Evolutionary conservation across 2,113 vertebrate genomes (phyloP).

Genomic region (Apodemus speciosus): DNA sequence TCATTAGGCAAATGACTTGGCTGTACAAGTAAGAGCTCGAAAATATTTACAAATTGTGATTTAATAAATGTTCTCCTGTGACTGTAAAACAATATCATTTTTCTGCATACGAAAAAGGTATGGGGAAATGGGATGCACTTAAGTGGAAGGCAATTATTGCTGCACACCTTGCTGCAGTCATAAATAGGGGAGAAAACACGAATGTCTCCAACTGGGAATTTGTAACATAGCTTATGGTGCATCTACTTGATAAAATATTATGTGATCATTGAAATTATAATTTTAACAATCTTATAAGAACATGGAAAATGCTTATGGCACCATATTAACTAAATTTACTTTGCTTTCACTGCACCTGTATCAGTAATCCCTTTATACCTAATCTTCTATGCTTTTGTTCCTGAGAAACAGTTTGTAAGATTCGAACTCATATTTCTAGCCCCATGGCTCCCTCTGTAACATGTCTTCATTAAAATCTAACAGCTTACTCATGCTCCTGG

Average conservation of each 20-base stretch:
- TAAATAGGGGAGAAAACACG: neutral
- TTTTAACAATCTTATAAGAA: constrained; percentile 63
- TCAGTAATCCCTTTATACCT: constrained; percentile 61
- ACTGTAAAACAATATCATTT: neutral
- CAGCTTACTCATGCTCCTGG: constrained; percentile 32
- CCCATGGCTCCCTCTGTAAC: constrained; percentile 55
- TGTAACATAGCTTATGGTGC: neutral
- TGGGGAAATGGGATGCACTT: neutral
- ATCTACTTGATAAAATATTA: constrained; percentile 45
- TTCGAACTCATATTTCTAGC: constrained; percentile 71
- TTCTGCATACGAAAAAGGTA: neutral
- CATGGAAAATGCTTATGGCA: constrained; percentile 33
- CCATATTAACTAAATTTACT: constrained; percentile 69
- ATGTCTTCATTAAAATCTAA: constrained; percentile 78
- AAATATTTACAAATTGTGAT: constrained; percentile 38
- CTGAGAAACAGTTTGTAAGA: constrained; percentile 68
- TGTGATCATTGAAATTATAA: constrained; percentile 29
- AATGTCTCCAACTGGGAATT: neutral
- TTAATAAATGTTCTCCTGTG: constrained; percentile 11
- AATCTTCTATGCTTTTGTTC: constrained; percentile 35
- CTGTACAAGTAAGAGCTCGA: constrained; percentile 1
- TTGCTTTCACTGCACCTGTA: constrained; percentile 68
- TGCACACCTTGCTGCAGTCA: neutral
- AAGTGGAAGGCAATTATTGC: neutral
- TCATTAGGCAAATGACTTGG: constrained; percentile 25